Evolutionary conservation across 2,888 invertebrate species (phyloP), one percentile per base, ranked within the genome.

Genomic region (Ormyrus nitidulus): DNA sequence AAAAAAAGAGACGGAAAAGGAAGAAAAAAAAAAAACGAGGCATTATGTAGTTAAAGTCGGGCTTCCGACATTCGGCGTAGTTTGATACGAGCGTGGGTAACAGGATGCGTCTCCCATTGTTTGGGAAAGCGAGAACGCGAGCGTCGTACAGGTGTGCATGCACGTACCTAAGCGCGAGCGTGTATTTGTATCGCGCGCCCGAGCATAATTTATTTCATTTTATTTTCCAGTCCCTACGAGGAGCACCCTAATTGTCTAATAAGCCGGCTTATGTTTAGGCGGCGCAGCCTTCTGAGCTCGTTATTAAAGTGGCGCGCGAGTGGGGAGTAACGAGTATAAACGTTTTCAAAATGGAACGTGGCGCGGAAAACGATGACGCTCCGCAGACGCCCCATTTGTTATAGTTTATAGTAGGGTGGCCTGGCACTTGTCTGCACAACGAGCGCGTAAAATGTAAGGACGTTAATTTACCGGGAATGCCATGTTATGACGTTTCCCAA

Each of bases 401-500:
- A 82, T 80, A 77, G 81, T 77, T 79, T 74, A 62, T 58, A 69
- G 49, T 34, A 13, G 10, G 8, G 51, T 1, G 68, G 62, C 34
- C 79, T 79, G 79, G 79, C 75, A 75, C 74, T 79, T 65, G 79
- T 79, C 79, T 65, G 74, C 58, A 48, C 64, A 75, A 74, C 74
- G 74, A 79, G 79, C 69, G 66, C 19, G 64, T 51, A 44, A 71
- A 59, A 77, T 59, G 82, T 81, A 81, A 73, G 82, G 81, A 68
- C 84, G 83, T 87, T 86, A 86, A 88, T 86, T 85, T 79, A 76
- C 59, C 81, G 82, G 80, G 85, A 85, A 85, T 84, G 83, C 82
- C 81, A 83, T 88, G 88, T 88, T 88, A 88, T 88, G 88, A 88
- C 86, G 84, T 86, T 82, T 82, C 79, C 84, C 88, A 88, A 87